Base-by-base conservation (phyloP, 2,113 vertebrate genomes). In the Mohoua ochrocephala region DNA sequence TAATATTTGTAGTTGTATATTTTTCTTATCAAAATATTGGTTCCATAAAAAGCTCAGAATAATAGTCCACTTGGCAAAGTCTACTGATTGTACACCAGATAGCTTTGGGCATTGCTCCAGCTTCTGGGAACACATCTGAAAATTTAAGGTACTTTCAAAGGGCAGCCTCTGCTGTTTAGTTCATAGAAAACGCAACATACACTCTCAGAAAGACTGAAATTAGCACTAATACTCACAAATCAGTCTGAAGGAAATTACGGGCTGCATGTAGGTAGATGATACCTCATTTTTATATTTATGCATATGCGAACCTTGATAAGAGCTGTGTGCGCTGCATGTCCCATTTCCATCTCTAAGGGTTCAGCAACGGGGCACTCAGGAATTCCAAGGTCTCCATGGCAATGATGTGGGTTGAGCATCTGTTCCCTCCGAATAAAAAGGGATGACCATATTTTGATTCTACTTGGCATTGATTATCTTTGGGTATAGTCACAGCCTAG, bases 171-270 rank as follows among this genome's bases (percentile, higher is more conserved):
- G 57, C 54, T 52, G 47, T 69, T 91, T 80, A 85, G n/a, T 84
- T 47, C 52, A 33, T 10, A 57, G 37, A 22, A 85, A 87, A 83
- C 0, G 1, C 49, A 77, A 77, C 1, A 1, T 11, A 31, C 11
- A 33, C 49, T 50, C 89, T 50, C 11, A 91, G 75, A 75, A 86
- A 56, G 41, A 71, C 57, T 64, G 80, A 93, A 95, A 91, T 90
- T 89, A 90, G 64, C 37, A 45, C 47, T 65, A 78, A 82, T 56
- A 79, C 41, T 35, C 84, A 81, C 50, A 89, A 91, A 89, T 82
- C 61, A 45, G 47, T 88, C 35, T 49, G 50, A 71, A 79, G 87
- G 84, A 96, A 96, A 85, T 92, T 93, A 91, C 13, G 84, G 73
- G 65, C 50, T 95, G 15, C 35, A 74, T 15, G n/a, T 42, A 92